Percentiles rank a stretch among this genome's conserved stretches.
These are phyloP conservation scores for Candidula unifasciata DNA, from an alignment of 2,888 invertebrate genomes.

Conservation along the genomic window DNA sequence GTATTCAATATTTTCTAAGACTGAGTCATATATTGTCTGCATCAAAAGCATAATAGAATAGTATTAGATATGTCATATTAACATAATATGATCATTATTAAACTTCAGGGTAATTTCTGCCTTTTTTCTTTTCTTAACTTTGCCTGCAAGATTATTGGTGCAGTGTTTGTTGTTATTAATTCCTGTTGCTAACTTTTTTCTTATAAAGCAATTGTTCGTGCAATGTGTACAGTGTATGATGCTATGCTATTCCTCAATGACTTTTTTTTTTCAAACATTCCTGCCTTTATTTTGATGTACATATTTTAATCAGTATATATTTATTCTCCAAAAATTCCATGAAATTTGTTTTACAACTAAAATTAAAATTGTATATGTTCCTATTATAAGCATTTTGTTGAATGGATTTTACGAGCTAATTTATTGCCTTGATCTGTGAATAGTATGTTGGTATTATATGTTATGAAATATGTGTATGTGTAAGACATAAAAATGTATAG, in stretches of 20 bases:
- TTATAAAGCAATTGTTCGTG: slow-evolving; percentile 21
- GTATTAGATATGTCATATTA: neutral
- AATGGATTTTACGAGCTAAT: neutral
- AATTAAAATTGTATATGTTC: neutral
- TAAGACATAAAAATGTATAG: neutral
- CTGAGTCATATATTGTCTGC: neutral
- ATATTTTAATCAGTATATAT: neutral
- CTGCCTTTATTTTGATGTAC: slow-evolving; percentile 29
- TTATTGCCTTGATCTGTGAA: slow-evolving; percentile 1
- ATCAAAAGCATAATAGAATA: neutral
- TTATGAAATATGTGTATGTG: neutral
- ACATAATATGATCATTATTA: neutral
- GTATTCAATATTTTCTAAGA: too few relatives aligned
- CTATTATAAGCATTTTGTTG: neutral
- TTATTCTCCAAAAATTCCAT: neutral
- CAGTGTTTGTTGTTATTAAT: neutral
- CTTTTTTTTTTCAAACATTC: slow-evolving; percentile 39
- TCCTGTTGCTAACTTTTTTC: neutral
- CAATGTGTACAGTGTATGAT: slow-evolving; percentile 35
- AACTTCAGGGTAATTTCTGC: neutral
- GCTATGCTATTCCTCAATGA: neutral
- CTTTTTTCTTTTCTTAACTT: neutral
- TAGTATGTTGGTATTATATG: neutral
- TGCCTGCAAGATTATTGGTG: slow-evolving; percentile 9
- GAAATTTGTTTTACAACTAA: slow-evolving; percentile 8